Conservation (phyloP, 2,888 invertebrate species). For the Augiades crinisus region DNA sequence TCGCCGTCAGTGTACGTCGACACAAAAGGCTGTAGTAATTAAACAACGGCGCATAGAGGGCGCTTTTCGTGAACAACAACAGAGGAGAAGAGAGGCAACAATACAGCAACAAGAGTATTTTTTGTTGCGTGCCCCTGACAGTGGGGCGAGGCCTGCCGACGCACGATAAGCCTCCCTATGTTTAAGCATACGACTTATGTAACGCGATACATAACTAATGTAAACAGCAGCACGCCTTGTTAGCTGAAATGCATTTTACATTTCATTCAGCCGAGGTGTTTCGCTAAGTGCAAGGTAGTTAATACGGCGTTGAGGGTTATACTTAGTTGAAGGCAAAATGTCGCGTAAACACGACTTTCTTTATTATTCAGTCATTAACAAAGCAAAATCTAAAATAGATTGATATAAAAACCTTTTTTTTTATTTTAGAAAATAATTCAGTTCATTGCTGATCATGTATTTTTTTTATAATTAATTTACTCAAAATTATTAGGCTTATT, state of each 20-base stretch:
- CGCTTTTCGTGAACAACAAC: conserved; percentile 51
- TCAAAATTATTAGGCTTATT: too few species aligned
- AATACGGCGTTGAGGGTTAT: too few species aligned
- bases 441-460: too few species aligned
- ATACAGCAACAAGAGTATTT: conserved; percentile 68
- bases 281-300: background rate
- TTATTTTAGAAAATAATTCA: too few species aligned
- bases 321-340: too few species aligned
- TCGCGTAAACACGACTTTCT: too few species aligned
- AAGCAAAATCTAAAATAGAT: too few species aligned
- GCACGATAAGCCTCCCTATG: conserved; percentile 52
- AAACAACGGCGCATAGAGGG: conserved; percentile 60
- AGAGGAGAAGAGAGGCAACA: conserved; percentile 45
- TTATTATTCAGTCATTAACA: too few species aligned
- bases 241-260: conserved; percentile 24
- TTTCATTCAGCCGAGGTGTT: conserved; percentile 15
- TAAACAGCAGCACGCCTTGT: conserved; percentile 20
- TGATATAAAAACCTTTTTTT: too few species aligned
- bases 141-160: conserved; percentile 49
- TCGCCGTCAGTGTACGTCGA: conserved; percentile 16
- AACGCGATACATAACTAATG: conserved; percentile 6
- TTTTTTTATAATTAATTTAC: too few species aligned
- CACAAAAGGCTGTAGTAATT: conserved; percentile 67
- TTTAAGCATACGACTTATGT: conserved; percentile 23
- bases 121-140: conserved; percentile 64